Evolutionary conservation across 2,797 vertebrate species (phyloP), one percentile per base, ranked within the genome.

Genomic region (Crax fasciolata): DNA sequence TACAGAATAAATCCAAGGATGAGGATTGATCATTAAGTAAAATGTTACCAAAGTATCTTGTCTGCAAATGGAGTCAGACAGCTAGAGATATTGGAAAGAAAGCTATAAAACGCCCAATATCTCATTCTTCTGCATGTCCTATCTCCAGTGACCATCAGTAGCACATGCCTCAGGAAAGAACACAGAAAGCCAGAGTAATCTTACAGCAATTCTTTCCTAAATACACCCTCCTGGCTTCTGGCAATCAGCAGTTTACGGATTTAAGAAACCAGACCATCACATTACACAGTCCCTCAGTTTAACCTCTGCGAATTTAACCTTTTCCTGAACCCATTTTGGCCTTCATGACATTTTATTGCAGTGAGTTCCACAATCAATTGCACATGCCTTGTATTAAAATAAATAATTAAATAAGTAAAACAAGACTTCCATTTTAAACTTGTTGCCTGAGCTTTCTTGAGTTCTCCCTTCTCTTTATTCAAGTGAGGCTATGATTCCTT

Each of bases 101-200:
- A 91, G 23, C 38, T 19, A 67, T 67, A 87, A 77, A 94, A 65
- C 6, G 28, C n/a, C 68, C 49, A 74, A 7, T 71, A 38, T 83
- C 78, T 92, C 84, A 83, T 87, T 91, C 82, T 82, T 87, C 71
- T 30, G 61, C 49, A 54, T 87, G 80, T 83, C 75, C 74, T 95
- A 92, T 93, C 94, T 95, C 65, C 78, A 65, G 68, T 94, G 94
- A 96, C 96, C 94, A 95, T 96, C 96, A 96, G 94, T 77, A 94
- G 84, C 84, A 77, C 68, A 92, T 87, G 91, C 93, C 75, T 95
- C 92, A 75, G 91, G 94, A 96, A 96, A 96, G 75, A 89, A 77
- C 91, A 90, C 68, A 55, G 62, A 93, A 96, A 94, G 84, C 87
- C 74, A 74, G 78, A 57, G 57, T 87, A 92, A 96, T 87, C 78